phyloP scores from a whole-genome alignment of 2,113 vertebrate genomes.

The Callaeas wilsoni region DNA sequence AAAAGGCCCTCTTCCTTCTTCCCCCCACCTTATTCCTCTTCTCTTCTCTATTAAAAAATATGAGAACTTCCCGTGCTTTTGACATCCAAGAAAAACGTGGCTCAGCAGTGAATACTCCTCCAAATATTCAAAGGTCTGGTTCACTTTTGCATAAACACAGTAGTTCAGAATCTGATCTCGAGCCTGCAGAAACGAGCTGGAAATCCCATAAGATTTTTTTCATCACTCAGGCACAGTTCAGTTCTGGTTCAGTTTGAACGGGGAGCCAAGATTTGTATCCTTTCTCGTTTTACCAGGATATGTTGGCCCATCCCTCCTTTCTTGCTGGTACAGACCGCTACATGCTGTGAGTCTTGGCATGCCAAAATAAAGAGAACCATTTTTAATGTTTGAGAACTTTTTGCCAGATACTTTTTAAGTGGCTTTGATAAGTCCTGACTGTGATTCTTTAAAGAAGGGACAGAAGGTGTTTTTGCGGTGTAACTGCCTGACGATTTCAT shows the following conservation, averaged over 20 bases:
- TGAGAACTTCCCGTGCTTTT: conserved; percentile 17
- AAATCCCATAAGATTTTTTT: conserved; percentile 60
- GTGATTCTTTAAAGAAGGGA: conserved; percentile 29
- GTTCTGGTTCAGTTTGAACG: conserved; percentile 51
- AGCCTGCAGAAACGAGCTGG: conserved; percentile 58
- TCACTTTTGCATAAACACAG: conserved; percentile 51
- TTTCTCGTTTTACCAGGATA: conserved; percentile 60
- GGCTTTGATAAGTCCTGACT: conserved; percentile 44
- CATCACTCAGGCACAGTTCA: conserved; percentile 43
- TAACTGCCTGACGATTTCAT: background rate
- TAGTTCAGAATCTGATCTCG: conserved; percentile 51
- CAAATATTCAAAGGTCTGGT: conserved; percentile 62
- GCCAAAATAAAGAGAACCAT: conserved; percentile 54
- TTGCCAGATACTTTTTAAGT: conserved; percentile 59
- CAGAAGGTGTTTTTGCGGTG: conserved; percentile 48
- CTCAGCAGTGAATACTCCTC: conserved; percentile 38
- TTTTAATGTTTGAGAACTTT: conserved; percentile 59
- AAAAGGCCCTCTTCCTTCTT: background rate
- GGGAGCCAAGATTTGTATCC: conserved; percentile 52
- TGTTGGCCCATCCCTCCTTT: conserved; percentile 59
- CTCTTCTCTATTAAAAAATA: conserved; percentile 7
- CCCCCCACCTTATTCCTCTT: background rate
- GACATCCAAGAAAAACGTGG: conserved; percentile 40
- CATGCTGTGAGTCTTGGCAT: conserved; percentile 57
- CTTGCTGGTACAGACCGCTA: conserved; percentile 57